Conservation (phyloP, 2,113 vertebrate genomes). For the human region GRCh38 chr15:37881001-37881500, state of each 20-base stretch:
- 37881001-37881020: not conserved
- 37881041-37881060: not conserved
- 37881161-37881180: not conserved
- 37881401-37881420: conserved; percentile 26
- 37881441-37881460: conserved; percentile 54
- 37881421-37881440: conserved; percentile 39
- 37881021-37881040: not conserved
- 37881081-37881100: not conserved
- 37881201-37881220: conserved; percentile 33
- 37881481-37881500: conserved; percentile 38
- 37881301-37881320: conserved; percentile 25
- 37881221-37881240: not conserved
- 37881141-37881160: not conserved
- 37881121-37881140: not conserved
- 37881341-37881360: not conserved
- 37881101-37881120: not conserved
- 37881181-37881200: not conserved
- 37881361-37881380: not conserved
- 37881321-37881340: not conserved
- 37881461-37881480: not conserved
- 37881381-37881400: conserved; percentile 42
- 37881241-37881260: not conserved
- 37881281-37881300: not conserved
- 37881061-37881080: not conserved
- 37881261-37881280: not conserved